Evolutionary conservation across 2,113 vertebrate genomes (phyloP), one percentile per base, ranked within the genome.

Genomic region (Tachycineta bicolor): DNA sequence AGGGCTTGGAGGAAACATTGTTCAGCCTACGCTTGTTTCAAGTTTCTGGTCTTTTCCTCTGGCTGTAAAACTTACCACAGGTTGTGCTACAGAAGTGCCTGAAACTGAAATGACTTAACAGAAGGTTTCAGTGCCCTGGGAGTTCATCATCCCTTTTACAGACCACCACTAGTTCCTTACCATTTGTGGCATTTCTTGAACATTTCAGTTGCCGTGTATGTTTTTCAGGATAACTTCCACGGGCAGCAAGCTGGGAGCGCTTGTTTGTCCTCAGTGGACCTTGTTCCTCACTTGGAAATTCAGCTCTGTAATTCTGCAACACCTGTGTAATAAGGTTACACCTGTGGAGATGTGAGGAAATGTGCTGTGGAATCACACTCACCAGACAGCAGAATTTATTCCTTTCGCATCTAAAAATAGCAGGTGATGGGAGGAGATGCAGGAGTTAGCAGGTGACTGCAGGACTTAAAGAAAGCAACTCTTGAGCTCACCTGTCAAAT

Each of bases 321-420:
- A 92, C 83, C 95, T 95, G 83, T 67, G 62, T 67, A 90, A 81
- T 87, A 92, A 97, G 89, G 91, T 95, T 96, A 78, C 83, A 81
- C 77, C 94, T 97, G 91, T 90, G 73, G 70, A 86, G 70, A 90
- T 83, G 89, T 90, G 91, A 92, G 79, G 86, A 89, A 93, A 81
- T 24, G 33, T 83, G 56, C 79, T 83, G 83, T 50, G 84, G 81
- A 87, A 63, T 87, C 92, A 29, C 79, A 63, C 67, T 76, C 60
- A 34, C 8, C 71, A 94, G 92, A 77, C 52, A 94, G 92, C 79
- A 94, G 52, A 60, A 87, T 89, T 86, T 89, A 71, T 24, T 95
- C 39, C 37, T 83, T 95, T 81, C 80, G 16, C 86, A 52, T 78
- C 80, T 95, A 80, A 92, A 96, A 93, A 89, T 92, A 94, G 76